Base-by-base conservation (phyloP, 2,797 vertebrate species). In the Vultur gryphus region DNA sequence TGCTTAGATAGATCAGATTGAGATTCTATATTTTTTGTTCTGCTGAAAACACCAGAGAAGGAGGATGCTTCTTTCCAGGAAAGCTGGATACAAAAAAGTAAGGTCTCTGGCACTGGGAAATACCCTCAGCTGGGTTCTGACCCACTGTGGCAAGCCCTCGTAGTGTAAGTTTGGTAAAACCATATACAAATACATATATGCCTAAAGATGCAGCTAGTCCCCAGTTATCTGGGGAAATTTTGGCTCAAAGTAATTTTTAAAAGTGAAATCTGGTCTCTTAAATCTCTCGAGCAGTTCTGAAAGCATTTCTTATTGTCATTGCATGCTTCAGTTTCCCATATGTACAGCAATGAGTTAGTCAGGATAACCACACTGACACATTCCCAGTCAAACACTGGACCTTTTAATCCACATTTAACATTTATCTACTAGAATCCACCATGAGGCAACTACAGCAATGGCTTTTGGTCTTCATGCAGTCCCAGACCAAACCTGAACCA, bases 1-100 rank as follows among this genome's bases (percentile, higher is more conserved):
- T 91, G 44, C 64, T 93, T 86, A 93, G 59, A 93, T 67, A 93
- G 77, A 95, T 93, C 70, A 93, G 95, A 93, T 65, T 90, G 71
- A 94, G 51, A 84, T 76, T 90, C 58, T 91, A 4, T 55, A 49
- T 21, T 52, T 92, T 72, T 87, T 73, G n/a, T 89, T 95, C 84
- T 77, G 76, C 62, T 89, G 66, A 91, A 93, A 95, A 75, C 55
- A 84, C 10, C 62, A 91, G 51, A 84, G 64, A 71, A 90, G 31
- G 26, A 76, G 24, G 10, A 78, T 55, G 49, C 10, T 75, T 89
- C 89, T 92, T 93, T 96, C 69, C 84, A 92, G 79, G 83, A 95
- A 95, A 78, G 65, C 4, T 81, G 59, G 69, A 75, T 62, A 67
- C 13, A 67, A 77, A 84, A 77, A 84, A 21, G 26, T 69, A 75